Evolutionary conservation across 2,888 invertebrate genomes (phyloP).

Genomic region (Hofmannophila pseudospretella): DNA sequence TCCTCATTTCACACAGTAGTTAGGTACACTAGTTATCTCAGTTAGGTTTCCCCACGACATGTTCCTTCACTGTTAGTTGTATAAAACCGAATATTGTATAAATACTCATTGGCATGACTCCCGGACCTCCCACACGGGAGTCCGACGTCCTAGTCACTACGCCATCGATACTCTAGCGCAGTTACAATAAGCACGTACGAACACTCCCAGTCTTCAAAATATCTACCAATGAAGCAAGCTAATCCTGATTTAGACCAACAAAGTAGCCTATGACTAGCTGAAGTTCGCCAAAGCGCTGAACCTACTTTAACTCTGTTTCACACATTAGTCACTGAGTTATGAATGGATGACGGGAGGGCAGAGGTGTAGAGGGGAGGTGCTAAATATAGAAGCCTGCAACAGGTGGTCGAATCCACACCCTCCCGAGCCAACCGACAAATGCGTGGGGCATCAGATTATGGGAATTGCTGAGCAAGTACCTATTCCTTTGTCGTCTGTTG

Average conservation of each 20-base stretch:
- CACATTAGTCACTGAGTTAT: conserved; percentile 70
- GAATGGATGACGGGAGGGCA: conserved; percentile 49
- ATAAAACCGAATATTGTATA: too few relatives aligned
- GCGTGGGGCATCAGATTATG: conserved; percentile 22
- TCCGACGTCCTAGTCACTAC: too few relatives aligned
- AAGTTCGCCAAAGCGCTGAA: not conserved
- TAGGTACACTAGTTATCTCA: too few relatives aligned
- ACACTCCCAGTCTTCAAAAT: too few relatives aligned
- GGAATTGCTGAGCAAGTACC: conserved; percentile 4
- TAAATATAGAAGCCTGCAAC: conserved; percentile 67
- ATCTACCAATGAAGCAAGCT: not conserved
- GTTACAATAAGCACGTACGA: too few relatives aligned
- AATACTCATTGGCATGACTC: too few relatives aligned
- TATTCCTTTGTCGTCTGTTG: not conserved
- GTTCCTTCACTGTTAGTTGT: too few relatives aligned
- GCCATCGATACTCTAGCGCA: too few relatives aligned
- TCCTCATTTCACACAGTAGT: too few relatives aligned
- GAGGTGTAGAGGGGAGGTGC: conserved; percentile 29
- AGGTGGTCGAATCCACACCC: conserved; percentile 57
- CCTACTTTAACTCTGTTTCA: conserved; percentile 35
- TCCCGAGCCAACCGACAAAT: conserved; percentile 38
- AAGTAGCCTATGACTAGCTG: not conserved
- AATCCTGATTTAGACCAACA: not conserved
- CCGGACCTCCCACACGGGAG: too few relatives aligned
- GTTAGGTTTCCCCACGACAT: too few relatives aligned